Evolutionary conservation across 2,113 vertebrate genomes (phyloP), one percentile per base, ranked within the genome.

Genomic region (crab-eating macaque (Macaca fascicularis)): DNA sequence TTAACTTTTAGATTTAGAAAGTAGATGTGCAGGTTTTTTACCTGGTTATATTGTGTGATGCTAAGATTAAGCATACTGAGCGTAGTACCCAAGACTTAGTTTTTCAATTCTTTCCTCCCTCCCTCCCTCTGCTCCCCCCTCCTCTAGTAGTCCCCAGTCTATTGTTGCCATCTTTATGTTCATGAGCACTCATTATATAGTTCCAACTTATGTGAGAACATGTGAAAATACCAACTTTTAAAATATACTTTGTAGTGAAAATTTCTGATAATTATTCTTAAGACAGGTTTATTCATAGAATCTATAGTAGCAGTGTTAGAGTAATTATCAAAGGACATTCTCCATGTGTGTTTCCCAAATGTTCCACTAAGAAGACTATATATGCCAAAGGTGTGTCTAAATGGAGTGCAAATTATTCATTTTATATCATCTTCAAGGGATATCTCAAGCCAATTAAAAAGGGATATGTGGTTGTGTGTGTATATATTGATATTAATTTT

Each of bases 261-360:
- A 25, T 95, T 78, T 81, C 35, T 89, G 25, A 50, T 52, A 92
- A 89, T 88, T 94, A n/a, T 83, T 22, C 27, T 75, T 11, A 89
- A 79, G 55, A 61, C 32, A 78, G 5, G 82, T 30, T 84, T 91
- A 67, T 43, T 85, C 74, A 52, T 48, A n/a, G 8, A 83, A 57
- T 96, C 17, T 78, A 10, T 57, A 50, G 40, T 57, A 89, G 27
- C 13, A 59, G 25, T 70, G 19, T n/a, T 89, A 82, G 45, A 70
- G 13, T 72, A 64, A 93, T 91, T 89, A 89, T 45, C 43, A 93
- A 94, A 81, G 5, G 17, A 45, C 48, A 70, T 13, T n/a, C 12
- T 10, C 61, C 27, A 79, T 23, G 52, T 94, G 17, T 20, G 59
- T 90, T 94, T 89, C 90, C 9, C 30, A 93, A 35, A 89, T 81